Evolutionary conservation across 2,113 vertebrate genomes (phyloP).

Genomic region (Equus przewalskii): DNA sequence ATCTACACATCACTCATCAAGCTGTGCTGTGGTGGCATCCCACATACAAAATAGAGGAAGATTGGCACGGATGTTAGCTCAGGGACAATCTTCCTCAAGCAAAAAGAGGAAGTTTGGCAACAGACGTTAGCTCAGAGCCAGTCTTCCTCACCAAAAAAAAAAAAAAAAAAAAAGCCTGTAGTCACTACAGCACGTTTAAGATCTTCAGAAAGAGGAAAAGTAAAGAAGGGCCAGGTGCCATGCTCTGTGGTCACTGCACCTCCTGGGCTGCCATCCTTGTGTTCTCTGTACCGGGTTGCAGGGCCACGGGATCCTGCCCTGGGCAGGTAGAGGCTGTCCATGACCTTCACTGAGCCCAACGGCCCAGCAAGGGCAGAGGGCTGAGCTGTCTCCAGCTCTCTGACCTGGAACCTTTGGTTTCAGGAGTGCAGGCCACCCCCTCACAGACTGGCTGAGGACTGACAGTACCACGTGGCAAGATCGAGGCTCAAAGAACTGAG

Average conservation of each 20-base stretch:
- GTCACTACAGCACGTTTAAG: neutral
- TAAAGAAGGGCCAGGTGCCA: neutral
- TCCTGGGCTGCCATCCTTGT: neutral
- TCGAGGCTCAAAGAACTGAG: accelerated
- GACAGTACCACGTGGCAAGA: accelerated
- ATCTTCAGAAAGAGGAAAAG: neutral
- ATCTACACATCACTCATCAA: no score
- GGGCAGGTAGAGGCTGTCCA: neutral
- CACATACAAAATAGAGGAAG: no score
- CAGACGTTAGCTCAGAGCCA: no score
- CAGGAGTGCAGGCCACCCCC: neutral
- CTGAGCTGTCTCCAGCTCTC: neutral
- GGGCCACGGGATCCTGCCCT: neutral
- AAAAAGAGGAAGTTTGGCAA: no score
- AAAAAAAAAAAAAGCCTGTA: neutral
- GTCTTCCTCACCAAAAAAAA: no score
- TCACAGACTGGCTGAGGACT: neutral
- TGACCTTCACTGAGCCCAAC: neutral
- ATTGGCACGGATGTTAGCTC: no score
- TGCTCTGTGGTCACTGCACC: neutral
- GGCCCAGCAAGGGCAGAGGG: neutral
- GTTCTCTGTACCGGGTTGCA: accelerated
- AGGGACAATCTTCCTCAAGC: no score
- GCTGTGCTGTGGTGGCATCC: no score
- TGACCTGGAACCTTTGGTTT: neutral